phyloP scores from a whole-genome alignment of 2,113 vertebrate genomes.

The Oncorhynchus tshawytscha region DNA sequence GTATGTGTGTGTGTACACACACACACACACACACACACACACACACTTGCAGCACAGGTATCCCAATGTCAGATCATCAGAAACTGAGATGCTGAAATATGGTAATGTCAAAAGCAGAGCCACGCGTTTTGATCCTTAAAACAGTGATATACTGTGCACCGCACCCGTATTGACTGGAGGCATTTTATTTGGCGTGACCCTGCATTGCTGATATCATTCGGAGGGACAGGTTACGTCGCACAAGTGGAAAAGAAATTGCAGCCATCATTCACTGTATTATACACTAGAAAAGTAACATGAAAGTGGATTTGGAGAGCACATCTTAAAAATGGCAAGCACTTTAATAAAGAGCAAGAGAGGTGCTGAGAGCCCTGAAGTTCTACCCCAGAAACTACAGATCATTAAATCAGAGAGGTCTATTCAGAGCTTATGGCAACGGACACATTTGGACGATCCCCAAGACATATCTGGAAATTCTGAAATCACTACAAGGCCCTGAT shows the following conservation, averaged over 20 bases:
- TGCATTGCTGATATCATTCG: background rate
- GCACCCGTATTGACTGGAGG: too few species aligned
- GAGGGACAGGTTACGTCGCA: background rate
- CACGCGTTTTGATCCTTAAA: background rate
- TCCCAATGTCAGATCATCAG: too few species aligned
- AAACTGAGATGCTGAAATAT: too few species aligned
- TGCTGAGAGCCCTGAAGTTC: too few species aligned
- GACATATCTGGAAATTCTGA: too few species aligned
- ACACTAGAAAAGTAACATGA: background rate
- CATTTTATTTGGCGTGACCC: background rate
- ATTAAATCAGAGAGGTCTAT: background rate
- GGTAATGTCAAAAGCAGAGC: too few species aligned
- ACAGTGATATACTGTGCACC: background rate
- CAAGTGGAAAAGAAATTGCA: background rate
- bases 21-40: too few species aligned
- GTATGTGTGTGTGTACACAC: too few species aligned
- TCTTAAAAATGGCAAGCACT: background rate
- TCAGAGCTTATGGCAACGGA: background rate
- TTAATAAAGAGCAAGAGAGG: background rate
- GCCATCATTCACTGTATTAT: background rate
- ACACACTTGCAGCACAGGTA: background rate
- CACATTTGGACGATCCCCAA: background rate
- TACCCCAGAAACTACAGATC: too few species aligned
- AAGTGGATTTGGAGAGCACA: background rate
- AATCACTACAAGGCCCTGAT: constrained; percentile 27